A percentile compares a stretch with the other conserved stretches of the same genome.
Conservation (phyloP, 2,797 vertebrate genomes). For the Melanotaenia parkinsoni region DNA sequence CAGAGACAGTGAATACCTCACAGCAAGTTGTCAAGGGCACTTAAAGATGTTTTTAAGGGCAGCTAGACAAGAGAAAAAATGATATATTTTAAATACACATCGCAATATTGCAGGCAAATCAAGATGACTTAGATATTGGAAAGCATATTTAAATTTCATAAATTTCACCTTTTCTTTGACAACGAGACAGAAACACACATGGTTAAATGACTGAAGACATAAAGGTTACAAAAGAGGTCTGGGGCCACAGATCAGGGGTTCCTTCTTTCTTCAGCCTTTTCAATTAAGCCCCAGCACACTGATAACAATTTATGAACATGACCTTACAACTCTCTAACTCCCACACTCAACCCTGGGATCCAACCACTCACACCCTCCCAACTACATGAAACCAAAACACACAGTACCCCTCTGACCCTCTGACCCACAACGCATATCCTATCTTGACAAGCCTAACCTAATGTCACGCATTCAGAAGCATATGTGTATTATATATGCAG, state of each 20-base stretch:
- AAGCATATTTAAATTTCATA: constrained; percentile 19
- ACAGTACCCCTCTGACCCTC: constrained; percentile 69
- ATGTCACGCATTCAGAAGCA: constrained; percentile 60
- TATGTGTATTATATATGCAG: constrained; percentile 52
- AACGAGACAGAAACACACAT: constrained; percentile 53
- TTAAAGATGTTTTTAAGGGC: not conserved
- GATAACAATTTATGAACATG: constrained; percentile 82
- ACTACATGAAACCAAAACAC: constrained; percentile 73
- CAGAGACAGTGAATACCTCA: not conserved
- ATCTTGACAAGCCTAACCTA: constrained; percentile 63
- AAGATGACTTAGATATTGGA: constrained; percentile 27
- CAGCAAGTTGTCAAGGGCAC: not conserved
- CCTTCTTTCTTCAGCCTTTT: constrained; percentile 78
- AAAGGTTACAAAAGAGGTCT: constrained; percentile 61
- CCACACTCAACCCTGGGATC: constrained; percentile 62
- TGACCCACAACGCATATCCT: constrained; percentile 62
- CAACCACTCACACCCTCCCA: constrained; percentile 65
- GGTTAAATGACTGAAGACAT: constrained; percentile 71
- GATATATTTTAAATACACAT: not conserved
- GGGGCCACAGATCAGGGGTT: constrained; percentile 78
- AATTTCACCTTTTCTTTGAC: constrained; percentile 14
- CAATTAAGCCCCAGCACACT: constrained; percentile 78
- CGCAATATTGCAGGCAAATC: not conserved
- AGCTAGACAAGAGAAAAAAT: not conserved
- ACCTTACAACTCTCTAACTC: constrained; percentile 81